Conservation (phyloP, 1,140 invertebrate species). For the Brachionus rubens region DNA sequence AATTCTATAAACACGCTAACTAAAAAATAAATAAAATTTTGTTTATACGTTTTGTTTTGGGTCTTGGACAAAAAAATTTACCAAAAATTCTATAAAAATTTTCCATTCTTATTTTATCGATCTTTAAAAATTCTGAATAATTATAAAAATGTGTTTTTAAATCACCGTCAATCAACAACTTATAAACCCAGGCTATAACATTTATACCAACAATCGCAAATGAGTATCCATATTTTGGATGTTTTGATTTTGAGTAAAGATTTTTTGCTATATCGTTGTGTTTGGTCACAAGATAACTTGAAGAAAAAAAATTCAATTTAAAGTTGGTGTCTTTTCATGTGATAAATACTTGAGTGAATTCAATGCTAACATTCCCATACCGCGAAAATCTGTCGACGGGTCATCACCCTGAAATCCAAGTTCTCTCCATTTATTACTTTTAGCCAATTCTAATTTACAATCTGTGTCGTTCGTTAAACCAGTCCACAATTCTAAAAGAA, state of each 20-base stretch:
- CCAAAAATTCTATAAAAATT: conserved; percentile 90
- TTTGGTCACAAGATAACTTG: conserved; percentile 72
- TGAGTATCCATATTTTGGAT: conserved; percentile 73
- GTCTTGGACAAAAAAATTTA: conserved; percentile 53
- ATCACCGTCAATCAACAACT: conserved; percentile 73
- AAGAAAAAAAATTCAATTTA: conserved; percentile 47
- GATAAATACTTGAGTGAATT: conserved; percentile 71
- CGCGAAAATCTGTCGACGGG: conserved; percentile 93
- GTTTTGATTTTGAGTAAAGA: conserved; percentile 79
- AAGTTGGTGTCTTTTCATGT: neutral
- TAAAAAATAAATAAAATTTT: conserved; percentile 48
- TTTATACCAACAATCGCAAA: conserved; percentile 81
- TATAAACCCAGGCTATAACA: conserved; percentile 81
- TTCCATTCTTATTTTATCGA: conserved; percentile 65
- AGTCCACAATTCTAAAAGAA: conserved; percentile 69
- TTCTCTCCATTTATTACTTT: conserved; percentile 84
- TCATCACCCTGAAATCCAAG: conserved; percentile 96
- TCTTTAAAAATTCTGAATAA: conserved; percentile 62
- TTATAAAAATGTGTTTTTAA: conserved; percentile 92
- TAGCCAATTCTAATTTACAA: conserved; percentile 80
- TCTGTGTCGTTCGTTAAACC: conserved; percentile 86
- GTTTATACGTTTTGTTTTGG: neutral
- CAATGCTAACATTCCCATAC: conserved; percentile 91
- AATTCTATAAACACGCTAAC: conserved; percentile 85
- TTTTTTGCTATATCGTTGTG: conserved; percentile 75